Evolutionary conservation across 1,140 invertebrate genomes (phyloP).

Genomic region (Leptonema lineaticorne): DNA sequence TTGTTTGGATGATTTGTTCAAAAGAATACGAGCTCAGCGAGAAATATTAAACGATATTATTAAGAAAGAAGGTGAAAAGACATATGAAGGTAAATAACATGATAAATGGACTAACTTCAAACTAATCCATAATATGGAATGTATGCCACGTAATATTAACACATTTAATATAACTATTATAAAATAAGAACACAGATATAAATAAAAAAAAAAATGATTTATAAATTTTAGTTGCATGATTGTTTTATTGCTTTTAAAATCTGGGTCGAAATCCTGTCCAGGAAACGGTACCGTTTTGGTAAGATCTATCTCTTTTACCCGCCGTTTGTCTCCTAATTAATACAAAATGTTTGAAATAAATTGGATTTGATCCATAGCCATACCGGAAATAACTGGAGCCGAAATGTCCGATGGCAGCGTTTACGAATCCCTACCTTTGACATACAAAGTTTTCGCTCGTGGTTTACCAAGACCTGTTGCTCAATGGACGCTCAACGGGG

Average conservation of each 20-base stretch:
- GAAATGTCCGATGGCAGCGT: conserved; percentile 72
- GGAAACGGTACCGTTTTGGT: not conserved
- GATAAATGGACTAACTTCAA: not conserved
- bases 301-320: not conserved
- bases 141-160: not conserved
- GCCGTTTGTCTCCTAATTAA: not conserved
- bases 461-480: conserved; percentile 75
- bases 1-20: conserved; percentile 63
- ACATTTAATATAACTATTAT: not conserved
- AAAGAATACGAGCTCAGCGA: conserved; percentile 66
- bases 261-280: conserved; percentile 10
- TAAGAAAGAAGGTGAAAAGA: conserved; percentile 61
- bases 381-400: conserved; percentile 70
- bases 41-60: conserved; percentile 69
- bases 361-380: conserved; percentile 55
- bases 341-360: not conserved
- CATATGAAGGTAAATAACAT: conserved; percentile 46
- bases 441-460: conserved; percentile 69
- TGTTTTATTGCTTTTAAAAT: not conserved
- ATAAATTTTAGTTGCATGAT: not conserved
- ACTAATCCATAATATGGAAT: not conserved
- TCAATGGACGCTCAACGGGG: conserved; percentile 75
- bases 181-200: not conserved
- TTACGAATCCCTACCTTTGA: conserved; percentile 73
- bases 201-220: not conserved